Base-by-base conservation (phyloP, 2,797 vertebrate genomes). In the Orientallactaga sibirica region DNA sequence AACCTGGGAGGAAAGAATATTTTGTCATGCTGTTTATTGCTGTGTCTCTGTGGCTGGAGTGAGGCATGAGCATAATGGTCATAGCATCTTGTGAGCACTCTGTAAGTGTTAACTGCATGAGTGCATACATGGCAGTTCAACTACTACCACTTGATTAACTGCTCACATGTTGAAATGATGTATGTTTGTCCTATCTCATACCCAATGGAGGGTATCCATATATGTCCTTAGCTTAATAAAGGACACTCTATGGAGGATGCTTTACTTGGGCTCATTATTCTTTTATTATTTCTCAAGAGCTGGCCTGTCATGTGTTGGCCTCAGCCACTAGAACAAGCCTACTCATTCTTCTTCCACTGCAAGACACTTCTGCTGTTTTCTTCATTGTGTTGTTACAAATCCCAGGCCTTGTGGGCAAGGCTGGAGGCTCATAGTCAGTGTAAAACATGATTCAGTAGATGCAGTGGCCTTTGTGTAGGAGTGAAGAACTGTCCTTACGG, bases 161-260 rank as follows among this genome's bases (percentile, higher is more conserved):
- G 16, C 6, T 52, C 41, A 15, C 37, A 85, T 85, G 29, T 66
- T 82, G 70, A 67, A 62, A 48, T 78, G 52, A 48, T 41, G 20
- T 75, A 22, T 15, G 2, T 7, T 7, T 16, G 7, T 33, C 62
- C 55, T 25, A 5, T 27, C 12, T 82, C 52, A 27, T 22, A 37
- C 43, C 9, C 29, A 48, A 43, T 43, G 61, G 62, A 29, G 18
- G n/a, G 52, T 22, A 19, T 48, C 71, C 61, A 27, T 66, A 43
- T n/a, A 11, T 22, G n/a, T 64, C 18, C 58, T 43, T 79, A 29
- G 29, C 25, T 90, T n/a, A 70, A 3, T 52, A 89, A 76, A 83
- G 2, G 20, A 2, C 8, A 7, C 6, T 3, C 4, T 9, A 2
- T 16, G 18, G 10, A 14, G 15, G 0, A 3, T 12, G 2, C 12